phyloP scores from a whole-genome alignment of 2,797 vertebrate species.

The Gymnoscopelus braueri region DNA sequence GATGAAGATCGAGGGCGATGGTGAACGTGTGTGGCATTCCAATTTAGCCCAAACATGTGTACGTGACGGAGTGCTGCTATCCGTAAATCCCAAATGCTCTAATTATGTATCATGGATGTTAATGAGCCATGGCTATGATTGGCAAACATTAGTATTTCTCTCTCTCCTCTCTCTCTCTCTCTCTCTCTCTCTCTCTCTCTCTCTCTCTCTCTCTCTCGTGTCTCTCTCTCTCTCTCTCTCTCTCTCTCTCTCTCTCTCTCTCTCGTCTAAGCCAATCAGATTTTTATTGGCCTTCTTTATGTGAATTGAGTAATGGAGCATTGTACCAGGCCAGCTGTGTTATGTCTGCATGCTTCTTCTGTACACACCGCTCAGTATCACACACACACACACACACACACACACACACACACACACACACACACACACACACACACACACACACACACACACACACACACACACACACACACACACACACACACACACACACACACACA shows the following conservation, averaged over 20 bases:
- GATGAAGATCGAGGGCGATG: slow-evolving; percentile 23
- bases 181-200: neutral
- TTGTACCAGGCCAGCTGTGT: slow-evolving; percentile 1
- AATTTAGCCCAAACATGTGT: slow-evolving; percentile 41
- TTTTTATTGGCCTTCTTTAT: slow-evolving; percentile 49
- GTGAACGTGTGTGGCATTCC: slow-evolving; percentile 35
- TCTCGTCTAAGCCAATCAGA: slow-evolving; percentile 45
- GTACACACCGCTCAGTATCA: neutral
- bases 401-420: slow-evolving; percentile 5
- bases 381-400: slow-evolving; percentile 10
- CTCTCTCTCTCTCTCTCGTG: slow-evolving; percentile 28
- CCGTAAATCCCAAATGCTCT: slow-evolving; percentile 48
- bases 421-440: slow-evolving; percentile 13
- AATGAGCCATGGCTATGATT: slow-evolving; percentile 67
- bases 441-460: neutral
- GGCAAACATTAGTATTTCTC: slow-evolving; percentile 54
- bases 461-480: slow-evolving; percentile 4
- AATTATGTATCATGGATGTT: slow-evolving; percentile 63
- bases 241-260: neutral
- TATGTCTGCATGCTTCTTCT: slow-evolving; percentile 1
- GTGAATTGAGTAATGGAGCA: slow-evolving; percentile 38
- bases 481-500: neutral
- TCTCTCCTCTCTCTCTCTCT: slow-evolving; percentile 26
- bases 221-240: slow-evolving; percentile 28
- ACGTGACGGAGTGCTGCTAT: slow-evolving; percentile 16